Base-by-base conservation (phyloP, 2,888 invertebrate genomes). In the Villa cingulata region DNA sequence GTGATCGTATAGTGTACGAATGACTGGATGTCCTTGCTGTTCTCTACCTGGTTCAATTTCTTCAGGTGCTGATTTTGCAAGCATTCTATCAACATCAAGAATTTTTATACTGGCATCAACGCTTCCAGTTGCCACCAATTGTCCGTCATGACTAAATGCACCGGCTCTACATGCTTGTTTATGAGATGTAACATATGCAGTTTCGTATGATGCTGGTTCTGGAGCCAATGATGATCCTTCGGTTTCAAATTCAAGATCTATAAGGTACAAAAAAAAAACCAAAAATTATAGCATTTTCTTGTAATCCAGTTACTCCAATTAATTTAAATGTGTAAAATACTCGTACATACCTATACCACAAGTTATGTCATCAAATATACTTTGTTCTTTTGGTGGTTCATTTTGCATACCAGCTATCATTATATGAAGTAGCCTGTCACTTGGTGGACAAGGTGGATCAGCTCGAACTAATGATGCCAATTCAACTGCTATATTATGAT, bases 21-120 rank as follows among this genome's bases (percentile, higher is more conserved):
- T 97, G 36, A 98, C 97, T 0, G 98, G 98, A 71, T 98, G 97
- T 0, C 95, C 94, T 55, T 95, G 88, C 48, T 86, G 87, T 57
- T 88, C 86, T 55, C 88, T 77, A 0, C 84, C 83, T 0, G 85
- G 81, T 47, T 86, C 84, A 62, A 85, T 80, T 59, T 86, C 87
- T 58, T 89, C 88, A 0, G 88, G 92, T 1, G 92, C 88, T n/a
- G 94, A 95, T 66, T 97, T 96, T 0, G 96, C 94, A 61, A 98
- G 70, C 92, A 98, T 97, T 51, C 97, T 78, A 60, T 98, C 98
- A n/a, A 98, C 97, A 62, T 98, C 97, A 52, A 98, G 71, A 59
- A 98, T 95, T 74, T 98, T 98, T 49, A 98, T 98, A 54, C 96
- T 96, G 2, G 97, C 92, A 69, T 98, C 98, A 1, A 91, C 92